These are phyloP conservation scores for Urocolius indicus DNA, from an alignment of 2,113 vertebrate genomes.

Conservation along the genomic window DNA sequence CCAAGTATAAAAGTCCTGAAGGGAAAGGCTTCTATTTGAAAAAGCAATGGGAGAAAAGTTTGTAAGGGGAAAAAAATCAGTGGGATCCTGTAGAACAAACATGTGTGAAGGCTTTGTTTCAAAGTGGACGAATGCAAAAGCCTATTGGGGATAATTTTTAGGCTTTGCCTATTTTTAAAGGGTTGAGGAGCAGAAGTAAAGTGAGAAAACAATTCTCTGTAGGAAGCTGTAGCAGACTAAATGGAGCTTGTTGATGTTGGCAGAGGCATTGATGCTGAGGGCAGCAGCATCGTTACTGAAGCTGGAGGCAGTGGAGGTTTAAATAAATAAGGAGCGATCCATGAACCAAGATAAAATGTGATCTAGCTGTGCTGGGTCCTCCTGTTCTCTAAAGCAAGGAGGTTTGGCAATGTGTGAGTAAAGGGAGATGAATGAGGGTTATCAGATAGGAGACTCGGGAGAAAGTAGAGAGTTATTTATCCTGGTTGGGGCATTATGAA, in stretches of 20 bases:
- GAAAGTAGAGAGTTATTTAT: not conserved
- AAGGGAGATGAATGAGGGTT: conserved; percentile 38
- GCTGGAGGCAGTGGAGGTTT: conserved; percentile 57
- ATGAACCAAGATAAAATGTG: conserved; percentile 61
- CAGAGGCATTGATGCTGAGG: conserved; percentile 20
- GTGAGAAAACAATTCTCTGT: conserved; percentile 41
- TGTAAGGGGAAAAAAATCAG: conserved; percentile 64
- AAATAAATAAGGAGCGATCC: conserved; percentile 64
- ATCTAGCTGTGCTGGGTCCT: conserved; percentile 53
- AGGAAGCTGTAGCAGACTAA: conserved; percentile 54
- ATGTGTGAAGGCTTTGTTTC: conserved; percentile 57
- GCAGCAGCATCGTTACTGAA: conserved; percentile 50
- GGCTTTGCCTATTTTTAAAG: conserved; percentile 30
- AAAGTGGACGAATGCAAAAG: conserved; percentile 1
- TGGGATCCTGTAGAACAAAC: conserved; percentile 36
- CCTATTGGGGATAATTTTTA: conserved; percentile 33
- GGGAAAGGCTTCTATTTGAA: not conserved
- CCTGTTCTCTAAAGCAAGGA: not conserved
- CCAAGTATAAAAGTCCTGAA: conserved; percentile 30
- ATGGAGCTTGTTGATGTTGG: conserved; percentile 48
- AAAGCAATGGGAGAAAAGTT: conserved; percentile 59
- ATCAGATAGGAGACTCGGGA: not conserved
- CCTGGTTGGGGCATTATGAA: not conserved
- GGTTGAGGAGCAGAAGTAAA: conserved; percentile 51
- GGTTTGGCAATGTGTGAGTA: conserved; percentile 28